Evolutionary conservation across 2,113 vertebrate species (phyloP).

Genomic region (Larimichthys crocea): DNA sequence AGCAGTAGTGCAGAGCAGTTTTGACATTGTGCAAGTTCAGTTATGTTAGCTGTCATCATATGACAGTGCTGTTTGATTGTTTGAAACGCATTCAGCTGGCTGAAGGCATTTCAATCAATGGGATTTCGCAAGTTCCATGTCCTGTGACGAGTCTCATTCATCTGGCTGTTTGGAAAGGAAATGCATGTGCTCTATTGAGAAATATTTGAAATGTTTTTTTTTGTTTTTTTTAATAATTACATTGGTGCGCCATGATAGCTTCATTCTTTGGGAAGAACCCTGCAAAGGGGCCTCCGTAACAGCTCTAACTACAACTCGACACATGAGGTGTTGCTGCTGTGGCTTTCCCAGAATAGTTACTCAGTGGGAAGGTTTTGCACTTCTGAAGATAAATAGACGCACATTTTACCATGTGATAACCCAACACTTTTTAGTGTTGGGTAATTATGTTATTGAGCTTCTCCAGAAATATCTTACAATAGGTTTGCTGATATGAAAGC

Average conservation of each 20-base stretch:
- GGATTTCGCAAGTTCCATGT: background rate
- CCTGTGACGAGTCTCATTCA: background rate
- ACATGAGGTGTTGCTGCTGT: constrained; percentile 34
- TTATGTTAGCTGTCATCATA: no score
- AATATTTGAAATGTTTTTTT: background rate
- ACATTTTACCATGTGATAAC: constrained; percentile 1
- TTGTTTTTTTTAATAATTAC: background rate
- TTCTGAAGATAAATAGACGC: constrained; percentile 25
- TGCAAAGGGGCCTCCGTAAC: constrained; percentile 20
- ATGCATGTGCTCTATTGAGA: background rate
- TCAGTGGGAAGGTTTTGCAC: constrained; percentile 40
- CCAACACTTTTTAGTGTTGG: no score
- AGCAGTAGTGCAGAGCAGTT: no score
- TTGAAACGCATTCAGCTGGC: background rate
- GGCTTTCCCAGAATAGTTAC: constrained; percentile 35
- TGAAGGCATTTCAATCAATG: background rate
- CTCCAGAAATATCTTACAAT: constrained; percentile 13
- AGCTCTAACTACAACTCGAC: constrained; percentile 18
- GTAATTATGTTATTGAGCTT: constrained; percentile 26
- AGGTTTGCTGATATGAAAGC: background rate
- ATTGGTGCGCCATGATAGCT: background rate
- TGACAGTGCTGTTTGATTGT: no score
- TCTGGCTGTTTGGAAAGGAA: background rate
- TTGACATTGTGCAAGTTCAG: no score
- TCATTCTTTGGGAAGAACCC: background rate